Evolutionary conservation across 2,113 vertebrate genomes (phyloP).

Genomic region (Bettongia penicillata): DNA sequence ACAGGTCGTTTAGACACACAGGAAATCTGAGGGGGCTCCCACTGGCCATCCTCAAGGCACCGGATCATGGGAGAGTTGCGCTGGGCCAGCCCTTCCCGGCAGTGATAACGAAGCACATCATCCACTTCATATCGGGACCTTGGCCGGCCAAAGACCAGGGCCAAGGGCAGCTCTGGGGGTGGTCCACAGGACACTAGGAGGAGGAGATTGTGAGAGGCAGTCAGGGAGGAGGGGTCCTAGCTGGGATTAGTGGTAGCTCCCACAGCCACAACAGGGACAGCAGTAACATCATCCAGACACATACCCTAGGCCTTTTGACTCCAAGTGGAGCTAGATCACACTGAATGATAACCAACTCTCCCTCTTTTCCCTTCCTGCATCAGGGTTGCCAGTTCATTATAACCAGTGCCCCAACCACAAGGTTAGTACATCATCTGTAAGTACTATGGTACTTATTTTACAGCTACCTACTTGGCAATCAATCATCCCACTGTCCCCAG

Average conservation of each 20-base stretch:
- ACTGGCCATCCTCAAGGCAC: conserved; percentile 88
- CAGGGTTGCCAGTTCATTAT: neutral
- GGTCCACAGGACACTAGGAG: conserved; percentile 86
- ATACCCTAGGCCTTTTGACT: neutral
- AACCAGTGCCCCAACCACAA: neutral
- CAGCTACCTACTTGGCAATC: neutral
- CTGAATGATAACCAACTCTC: neutral
- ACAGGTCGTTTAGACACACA: conserved; percentile 86
- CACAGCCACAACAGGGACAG: conserved; percentile 26
- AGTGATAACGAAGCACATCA: conserved; percentile 88
- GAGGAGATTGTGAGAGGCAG: neutral
- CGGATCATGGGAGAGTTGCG: conserved; percentile 88
- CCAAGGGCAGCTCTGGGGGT: conserved; percentile 85
- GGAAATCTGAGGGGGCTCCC: conserved; percentile 89
- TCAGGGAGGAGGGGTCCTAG: conserved; percentile 1
- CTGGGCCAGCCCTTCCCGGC: conserved; percentile 87
- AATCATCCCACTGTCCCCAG: neutral
- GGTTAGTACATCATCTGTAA: neutral
- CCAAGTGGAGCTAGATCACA: neutral
- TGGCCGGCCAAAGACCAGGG: conserved; percentile 87
- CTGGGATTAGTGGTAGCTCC: neutral
- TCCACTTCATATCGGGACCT: conserved; percentile 87
- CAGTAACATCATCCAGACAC: neutral
- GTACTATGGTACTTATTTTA: neutral
- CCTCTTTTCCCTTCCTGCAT: neutral